Conservation (phyloP, 2,888 invertebrate genomes). For the Campopleginae sp. region DNA sequence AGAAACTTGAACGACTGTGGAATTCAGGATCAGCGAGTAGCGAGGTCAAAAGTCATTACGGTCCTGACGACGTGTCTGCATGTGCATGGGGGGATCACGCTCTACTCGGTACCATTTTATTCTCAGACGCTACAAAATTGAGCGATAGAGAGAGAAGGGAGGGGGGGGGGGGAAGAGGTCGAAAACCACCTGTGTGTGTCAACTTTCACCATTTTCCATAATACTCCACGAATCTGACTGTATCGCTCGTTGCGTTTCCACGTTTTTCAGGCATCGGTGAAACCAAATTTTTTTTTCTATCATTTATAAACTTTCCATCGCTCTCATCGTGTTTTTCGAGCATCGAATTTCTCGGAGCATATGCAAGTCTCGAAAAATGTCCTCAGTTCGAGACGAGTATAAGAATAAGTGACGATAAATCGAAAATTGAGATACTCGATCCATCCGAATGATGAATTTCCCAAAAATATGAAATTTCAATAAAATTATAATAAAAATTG, state of each 20-base stretch:
- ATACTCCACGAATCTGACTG: background rate
- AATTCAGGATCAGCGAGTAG: conserved; percentile 59
- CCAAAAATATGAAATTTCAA: background rate
- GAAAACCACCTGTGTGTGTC: conserved; percentile 22
- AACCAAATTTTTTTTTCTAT: background rate
- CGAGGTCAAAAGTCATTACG: conserved; percentile 66
- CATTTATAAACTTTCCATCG: background rate
- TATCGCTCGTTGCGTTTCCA: background rate
- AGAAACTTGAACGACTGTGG: conserved; percentile 41
- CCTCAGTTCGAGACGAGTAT: no score
- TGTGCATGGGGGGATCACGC: conserved; percentile 41
- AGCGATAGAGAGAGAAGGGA: background rate
- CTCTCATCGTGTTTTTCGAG: background rate
- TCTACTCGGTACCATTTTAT: conserved; percentile 58
- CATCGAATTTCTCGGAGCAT: background rate
- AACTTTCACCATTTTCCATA: conserved; percentile 44
- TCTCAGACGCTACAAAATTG: background rate
- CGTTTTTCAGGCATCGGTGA: background rate
- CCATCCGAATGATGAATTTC: background rate
- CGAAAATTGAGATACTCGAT: background rate
- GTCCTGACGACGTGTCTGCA: conserved; percentile 14
- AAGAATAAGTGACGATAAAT: background rate
- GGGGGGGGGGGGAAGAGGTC: background rate
- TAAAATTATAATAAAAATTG: background rate
- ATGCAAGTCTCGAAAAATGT: no score